Percentiles rank a stretch among this genome's conserved stretches.
These are phyloP conservation scores for Deroplatys truncata DNA, from an alignment of 2,888 invertebrate genomes.

Conservation along the genomic window DNA sequence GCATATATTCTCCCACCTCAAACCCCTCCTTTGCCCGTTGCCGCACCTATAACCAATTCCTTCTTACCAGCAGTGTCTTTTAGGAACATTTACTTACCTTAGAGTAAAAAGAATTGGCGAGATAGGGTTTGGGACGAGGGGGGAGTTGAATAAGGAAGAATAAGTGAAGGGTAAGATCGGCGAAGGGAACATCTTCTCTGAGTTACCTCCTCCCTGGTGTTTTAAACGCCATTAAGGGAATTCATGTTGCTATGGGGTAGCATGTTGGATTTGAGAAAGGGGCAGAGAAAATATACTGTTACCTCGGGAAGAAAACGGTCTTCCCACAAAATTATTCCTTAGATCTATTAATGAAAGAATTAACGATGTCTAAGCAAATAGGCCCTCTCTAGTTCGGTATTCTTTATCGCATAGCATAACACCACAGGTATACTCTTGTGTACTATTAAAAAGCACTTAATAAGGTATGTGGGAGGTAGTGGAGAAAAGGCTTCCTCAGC, in stretches of 20 bases:
- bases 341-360: neutral
- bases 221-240: neutral
- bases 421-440: neutral
- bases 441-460: neutral
- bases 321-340: neutral
- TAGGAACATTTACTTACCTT: neutral
- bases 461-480: too few relatives aligned
- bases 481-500: too few relatives aligned
- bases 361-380: neutral
- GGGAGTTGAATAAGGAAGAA: neutral
- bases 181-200: neutral
- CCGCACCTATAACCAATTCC: neutral
- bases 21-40: neutral
- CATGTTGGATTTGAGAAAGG: neutral
- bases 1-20: neutral
- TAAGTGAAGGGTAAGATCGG: neutral
- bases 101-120: neutral
- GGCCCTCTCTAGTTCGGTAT: too few relatives aligned
- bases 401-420: too few relatives aligned
- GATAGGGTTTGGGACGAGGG: neutral
- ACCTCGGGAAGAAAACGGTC: neutral
- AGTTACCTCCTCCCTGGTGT: neutral
- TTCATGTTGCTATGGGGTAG: neutral
- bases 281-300: neutral
- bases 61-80: neutral